These are phyloP conservation scores for Pampus argenteus DNA, from an alignment of 2,797 vertebrate species.

Conservation along the genomic window DNA sequence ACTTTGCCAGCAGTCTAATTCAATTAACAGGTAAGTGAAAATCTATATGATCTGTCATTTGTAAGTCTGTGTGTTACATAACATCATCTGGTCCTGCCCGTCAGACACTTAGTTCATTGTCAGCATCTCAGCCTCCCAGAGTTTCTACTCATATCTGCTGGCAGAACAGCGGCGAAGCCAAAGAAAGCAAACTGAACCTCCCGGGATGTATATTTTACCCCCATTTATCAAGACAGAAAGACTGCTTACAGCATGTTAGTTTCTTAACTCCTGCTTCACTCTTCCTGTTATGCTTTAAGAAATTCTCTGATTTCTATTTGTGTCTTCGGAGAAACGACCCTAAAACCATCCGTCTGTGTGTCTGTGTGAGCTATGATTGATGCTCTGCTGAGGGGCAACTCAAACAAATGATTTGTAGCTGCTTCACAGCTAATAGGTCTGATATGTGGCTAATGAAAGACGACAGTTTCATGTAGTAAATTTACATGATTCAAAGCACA, in stretches of 20 bases:
- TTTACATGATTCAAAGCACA: background rate
- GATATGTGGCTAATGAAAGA: background rate
- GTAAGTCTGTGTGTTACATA: conserved; percentile 28
- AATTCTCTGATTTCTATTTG: background rate
- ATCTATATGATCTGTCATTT: background rate
- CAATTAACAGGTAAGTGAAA: background rate
- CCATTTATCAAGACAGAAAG: background rate
- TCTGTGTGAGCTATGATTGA: background rate
- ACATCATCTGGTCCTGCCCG: conserved; percentile 11
- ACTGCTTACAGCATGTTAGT: background rate
- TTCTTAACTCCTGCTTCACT: background rate
- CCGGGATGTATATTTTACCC: conserved; percentile 7
- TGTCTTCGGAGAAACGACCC: background rate
- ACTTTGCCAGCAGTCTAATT: conserved; percentile 5
- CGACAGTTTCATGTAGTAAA: background rate
- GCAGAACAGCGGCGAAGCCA: conserved; percentile 32
- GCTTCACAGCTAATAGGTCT: background rate
- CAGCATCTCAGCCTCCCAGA: conserved; percentile 30
- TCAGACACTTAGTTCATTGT: conserved; percentile 57
- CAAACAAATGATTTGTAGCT: background rate
- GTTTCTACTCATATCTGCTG: conserved; percentile 40
- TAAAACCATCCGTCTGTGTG: background rate
- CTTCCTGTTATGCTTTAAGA: conserved; percentile 2
- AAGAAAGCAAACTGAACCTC: conserved; percentile 55
- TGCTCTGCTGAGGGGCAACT: background rate